Percentiles rank a stretch among this genome's conserved stretches.
These are phyloP conservation scores for Ooceraea biroi DNA, from an alignment of 1,140 invertebrate genomes.

Conservation along the genomic window DNA sequence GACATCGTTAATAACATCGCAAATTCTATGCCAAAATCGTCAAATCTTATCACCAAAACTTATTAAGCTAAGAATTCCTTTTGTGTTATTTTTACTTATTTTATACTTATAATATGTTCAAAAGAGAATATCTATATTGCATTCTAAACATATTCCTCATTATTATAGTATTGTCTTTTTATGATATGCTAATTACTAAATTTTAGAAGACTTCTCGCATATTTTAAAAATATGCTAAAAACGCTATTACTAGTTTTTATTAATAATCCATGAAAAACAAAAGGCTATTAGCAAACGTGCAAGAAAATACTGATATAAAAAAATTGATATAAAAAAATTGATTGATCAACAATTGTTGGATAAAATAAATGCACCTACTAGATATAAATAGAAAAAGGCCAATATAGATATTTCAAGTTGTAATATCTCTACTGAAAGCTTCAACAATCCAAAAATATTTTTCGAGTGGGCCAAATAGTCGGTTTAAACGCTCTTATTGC, in stretches of 20 bases:
- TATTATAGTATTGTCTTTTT: no score
- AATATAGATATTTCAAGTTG: slow-evolving; percentile 56
- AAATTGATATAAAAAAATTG: no score
- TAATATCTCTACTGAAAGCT: slow-evolving; percentile 56
- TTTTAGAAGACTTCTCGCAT: not conserved
- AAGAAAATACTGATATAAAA: not conserved
- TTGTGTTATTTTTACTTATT: no score
- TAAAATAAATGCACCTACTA: slow-evolving; percentile 40
- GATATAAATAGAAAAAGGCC: slow-evolving; percentile 39
- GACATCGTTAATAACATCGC: slow-evolving; percentile 56
- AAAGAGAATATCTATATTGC: no score
- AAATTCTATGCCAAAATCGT: slow-evolving; percentile 54
- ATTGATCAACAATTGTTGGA: slow-evolving; percentile 32
- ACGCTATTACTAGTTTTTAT: not conserved
- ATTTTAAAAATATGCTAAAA: not conserved
- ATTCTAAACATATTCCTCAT: no score
- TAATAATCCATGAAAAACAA: not conserved
- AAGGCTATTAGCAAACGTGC: slow-evolving; percentile 11
- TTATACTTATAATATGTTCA: no score
- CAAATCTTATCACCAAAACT: not conserved
- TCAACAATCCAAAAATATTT: slow-evolving; percentile 50
- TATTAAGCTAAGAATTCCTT: not conserved
- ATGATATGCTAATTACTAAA: not conserved
- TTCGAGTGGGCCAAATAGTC: slow-evolving; percentile 45
- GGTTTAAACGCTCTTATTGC: slow-evolving; percentile 54